Conservation (phyloP, 2,113 vertebrate species). For the Colossoma macropomum region DNA sequence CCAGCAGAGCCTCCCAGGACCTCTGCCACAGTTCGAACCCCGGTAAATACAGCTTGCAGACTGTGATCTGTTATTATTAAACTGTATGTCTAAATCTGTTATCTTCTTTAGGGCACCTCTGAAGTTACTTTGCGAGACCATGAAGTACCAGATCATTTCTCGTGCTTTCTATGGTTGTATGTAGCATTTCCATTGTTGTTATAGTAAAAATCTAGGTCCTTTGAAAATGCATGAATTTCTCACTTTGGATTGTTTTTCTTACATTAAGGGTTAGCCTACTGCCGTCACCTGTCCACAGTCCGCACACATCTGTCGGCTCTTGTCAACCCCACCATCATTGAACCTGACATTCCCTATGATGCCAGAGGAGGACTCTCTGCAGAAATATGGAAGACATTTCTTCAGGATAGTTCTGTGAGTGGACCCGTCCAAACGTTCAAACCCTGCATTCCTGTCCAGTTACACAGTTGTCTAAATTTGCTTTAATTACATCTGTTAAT, state of each 20-base stretch:
- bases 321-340: constrained; percentile 90
- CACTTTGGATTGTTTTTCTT: neutral
- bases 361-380: constrained; percentile 83
- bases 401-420: constrained; percentile 87
- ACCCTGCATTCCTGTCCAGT: too few species aligned
- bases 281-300: constrained; percentile 95
- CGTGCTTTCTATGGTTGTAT: constrained; percentile 98
- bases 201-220: neutral
- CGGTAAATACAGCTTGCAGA: neutral
- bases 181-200: constrained; percentile 59
- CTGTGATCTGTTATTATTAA: neutral
- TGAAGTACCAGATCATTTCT: constrained; percentile 99
- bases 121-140: constrained; percentile 97
- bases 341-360: constrained; percentile 78
- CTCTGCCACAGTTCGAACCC: too few species aligned
- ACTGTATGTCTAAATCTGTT: neutral
- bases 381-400: constrained; percentile 87
- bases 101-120: constrained; percentile 84
- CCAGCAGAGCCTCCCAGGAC: too few species aligned
- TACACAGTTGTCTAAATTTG: neutral
- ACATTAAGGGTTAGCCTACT: constrained; percentile 92
- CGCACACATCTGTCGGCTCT: constrained; percentile 94
- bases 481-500: neutral
- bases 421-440: neutral
- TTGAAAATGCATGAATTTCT: neutral